Evolutionary conservation across 1,140 invertebrate species (phyloP), one percentile per base, ranked within the genome.

Genomic region (Calliopsis andreniformis): DNA sequence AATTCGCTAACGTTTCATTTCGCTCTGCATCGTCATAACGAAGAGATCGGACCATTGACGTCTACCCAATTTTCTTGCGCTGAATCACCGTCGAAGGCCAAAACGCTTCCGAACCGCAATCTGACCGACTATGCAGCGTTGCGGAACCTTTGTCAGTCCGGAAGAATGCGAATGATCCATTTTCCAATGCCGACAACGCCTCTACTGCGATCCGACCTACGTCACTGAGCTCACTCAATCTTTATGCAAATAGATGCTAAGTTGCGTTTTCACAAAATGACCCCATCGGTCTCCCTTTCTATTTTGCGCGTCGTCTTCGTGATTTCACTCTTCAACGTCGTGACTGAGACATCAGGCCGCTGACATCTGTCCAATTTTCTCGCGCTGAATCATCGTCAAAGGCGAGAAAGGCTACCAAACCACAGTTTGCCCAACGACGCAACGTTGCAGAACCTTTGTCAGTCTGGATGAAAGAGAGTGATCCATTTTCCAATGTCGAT

Each of bases 371-470:
- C n/a, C n/a, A n/a, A n/a, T n/a, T n/a, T n/a, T n/a, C n/a, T n/a
- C n/a, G n/a, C n/a, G n/a, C n/a, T n/a, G n/a, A n/a, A 42, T 62
- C 58, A 61, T 49, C 58, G 47, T 42, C 25, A 3, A 0, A 8
- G 1, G 5, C 2, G 0, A 8, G 43, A 55, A 5, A 8, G 14
- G n/a, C 30, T n/a, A n/a, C n/a, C n/a, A n/a, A 39, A 39, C 35
- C 35, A 39, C 51, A 45, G 25, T 16, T 39, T n/a, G 12, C 0
- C 53, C 10, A 58, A 32, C 53, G 4, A 16, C 5, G 6, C 6
- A 14, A 43, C 23, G 18, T 71, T 39, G 58, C 58, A 20, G 25
- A 62, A 61, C 20, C 14, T 49, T 71, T 71, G 58, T 71, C 45
- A 25, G 18, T 6, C 8, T 20, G 5, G 47, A 28, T 28, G 58